A percentile compares a stretch with the other conserved stretches of the same genome.
Evolutionary conservation across 2,113 vertebrate species (phyloP).

Genomic region (Corythaeola cristata): DNA sequence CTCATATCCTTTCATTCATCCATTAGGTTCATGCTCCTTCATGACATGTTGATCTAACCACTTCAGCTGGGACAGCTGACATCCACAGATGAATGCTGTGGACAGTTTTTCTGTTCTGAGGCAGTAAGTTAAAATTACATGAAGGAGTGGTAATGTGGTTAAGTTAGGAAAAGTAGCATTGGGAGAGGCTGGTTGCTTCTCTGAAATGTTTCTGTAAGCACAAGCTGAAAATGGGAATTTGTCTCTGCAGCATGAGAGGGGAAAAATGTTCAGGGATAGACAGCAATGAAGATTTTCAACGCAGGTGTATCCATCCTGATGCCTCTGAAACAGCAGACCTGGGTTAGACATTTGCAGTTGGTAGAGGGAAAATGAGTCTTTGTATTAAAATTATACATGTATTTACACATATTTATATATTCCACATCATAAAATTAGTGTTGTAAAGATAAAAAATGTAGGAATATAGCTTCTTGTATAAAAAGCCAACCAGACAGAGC

Average conservation of each 20-base stretch:
- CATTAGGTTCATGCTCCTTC: slow-evolving; percentile 1
- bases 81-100: slow-evolving; percentile 20
- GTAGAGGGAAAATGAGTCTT: background rate
- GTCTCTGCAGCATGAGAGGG: background rate
- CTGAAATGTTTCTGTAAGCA: background rate
- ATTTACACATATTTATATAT: background rate
- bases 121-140: slow-evolving; percentile 50
- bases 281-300: background rate
- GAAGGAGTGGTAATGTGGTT: slow-evolving; percentile 18
- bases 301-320: background rate
- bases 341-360: background rate
- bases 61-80: slow-evolving; percentile 37
- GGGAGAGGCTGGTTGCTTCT: background rate
- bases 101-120: background rate
- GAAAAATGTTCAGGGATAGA: background rate
- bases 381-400: background rate
- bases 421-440: background rate
- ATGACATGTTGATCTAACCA: slow-evolving; percentile 28
- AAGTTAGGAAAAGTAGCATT: background rate
- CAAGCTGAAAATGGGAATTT: background rate
- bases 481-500: background rate
- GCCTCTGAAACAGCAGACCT: background rate
- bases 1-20: slow-evolving; percentile 40
- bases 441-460: background rate
- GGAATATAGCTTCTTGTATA: background rate